phyloP scores from a whole-genome alignment of 2,113 vertebrate species.

The Coracopsis vasa region DNA sequence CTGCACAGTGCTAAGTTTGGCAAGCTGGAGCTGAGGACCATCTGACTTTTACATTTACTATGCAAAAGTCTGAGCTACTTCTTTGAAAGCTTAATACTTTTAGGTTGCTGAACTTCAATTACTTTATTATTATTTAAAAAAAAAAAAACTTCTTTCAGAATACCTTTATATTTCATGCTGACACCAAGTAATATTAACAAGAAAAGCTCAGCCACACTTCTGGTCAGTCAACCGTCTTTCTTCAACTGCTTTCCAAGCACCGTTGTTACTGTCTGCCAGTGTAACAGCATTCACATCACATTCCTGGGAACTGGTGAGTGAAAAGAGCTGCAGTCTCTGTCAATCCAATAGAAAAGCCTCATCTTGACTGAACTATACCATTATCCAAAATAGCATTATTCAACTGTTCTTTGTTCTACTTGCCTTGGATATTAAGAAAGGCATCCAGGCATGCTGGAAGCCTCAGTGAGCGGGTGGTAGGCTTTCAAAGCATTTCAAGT shows the following conservation, averaged over 20 bases:
- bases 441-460: not conserved
- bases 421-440: not conserved
- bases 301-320: not conserved
- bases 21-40: not conserved
- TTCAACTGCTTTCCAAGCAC: not conserved
- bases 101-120: not conserved
- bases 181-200: not conserved
- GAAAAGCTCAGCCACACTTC: not conserved
- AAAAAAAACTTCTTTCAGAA: not conserved
- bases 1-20: not conserved
- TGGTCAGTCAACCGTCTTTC: not conserved
- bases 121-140: not conserved
- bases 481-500: not conserved
- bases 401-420: not conserved
- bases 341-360: not conserved
- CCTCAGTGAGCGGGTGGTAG: not conserved
- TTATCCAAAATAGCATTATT: not conserved
- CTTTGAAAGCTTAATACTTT: not conserved
- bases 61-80: not conserved
- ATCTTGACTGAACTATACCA: not conserved
- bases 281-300: not conserved
- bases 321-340: not conserved
- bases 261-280: not conserved
- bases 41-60: not conserved
- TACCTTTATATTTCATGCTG: not conserved